These are phyloP conservation scores for Heteropelma amictum DNA, from an alignment of 2,888 invertebrate genomes.

Conservation along the genomic window DNA sequence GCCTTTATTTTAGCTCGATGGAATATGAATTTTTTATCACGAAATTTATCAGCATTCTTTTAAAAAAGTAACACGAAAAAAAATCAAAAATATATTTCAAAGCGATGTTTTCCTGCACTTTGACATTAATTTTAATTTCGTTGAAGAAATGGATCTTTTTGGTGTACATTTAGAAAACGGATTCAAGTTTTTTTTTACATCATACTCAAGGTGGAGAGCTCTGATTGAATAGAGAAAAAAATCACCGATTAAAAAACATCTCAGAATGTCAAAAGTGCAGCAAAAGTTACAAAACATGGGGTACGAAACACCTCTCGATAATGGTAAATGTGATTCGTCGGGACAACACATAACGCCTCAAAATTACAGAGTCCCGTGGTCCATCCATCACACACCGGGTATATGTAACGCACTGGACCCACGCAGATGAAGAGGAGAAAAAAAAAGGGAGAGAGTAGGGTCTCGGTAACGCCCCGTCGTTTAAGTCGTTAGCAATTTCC, in stretches of 20 bases:
- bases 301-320: constrained; percentile 45
- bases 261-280: constrained; percentile 18
- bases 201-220: too few species aligned
- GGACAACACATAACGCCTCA: constrained; percentile 74
- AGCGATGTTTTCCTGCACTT: too few species aligned
- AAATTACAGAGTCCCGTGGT: constrained; percentile 75
- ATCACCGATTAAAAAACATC: background rate
- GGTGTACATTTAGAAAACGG: too few species aligned
- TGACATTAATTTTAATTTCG: too few species aligned
- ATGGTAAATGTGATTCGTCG: constrained; percentile 65
- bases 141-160: too few species aligned
- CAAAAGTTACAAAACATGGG: constrained; percentile 12
- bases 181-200: too few species aligned
- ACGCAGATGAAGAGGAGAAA: constrained; percentile 15
- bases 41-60: too few species aligned
- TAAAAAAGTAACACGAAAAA: too few species aligned
- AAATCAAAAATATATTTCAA: too few species aligned
- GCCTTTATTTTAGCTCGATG: too few species aligned
- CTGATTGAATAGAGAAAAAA: too few species aligned
- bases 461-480: constrained; percentile 74
- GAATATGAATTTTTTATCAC: too few species aligned
- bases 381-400: constrained; percentile 73
- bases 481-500: constrained; percentile 78
- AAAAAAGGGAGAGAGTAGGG: constrained; percentile 49
- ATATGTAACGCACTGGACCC: constrained; percentile 48